phyloP scores from a whole-genome alignment of 2,113 vertebrate species.

The Mesitornis unicolor region DNA sequence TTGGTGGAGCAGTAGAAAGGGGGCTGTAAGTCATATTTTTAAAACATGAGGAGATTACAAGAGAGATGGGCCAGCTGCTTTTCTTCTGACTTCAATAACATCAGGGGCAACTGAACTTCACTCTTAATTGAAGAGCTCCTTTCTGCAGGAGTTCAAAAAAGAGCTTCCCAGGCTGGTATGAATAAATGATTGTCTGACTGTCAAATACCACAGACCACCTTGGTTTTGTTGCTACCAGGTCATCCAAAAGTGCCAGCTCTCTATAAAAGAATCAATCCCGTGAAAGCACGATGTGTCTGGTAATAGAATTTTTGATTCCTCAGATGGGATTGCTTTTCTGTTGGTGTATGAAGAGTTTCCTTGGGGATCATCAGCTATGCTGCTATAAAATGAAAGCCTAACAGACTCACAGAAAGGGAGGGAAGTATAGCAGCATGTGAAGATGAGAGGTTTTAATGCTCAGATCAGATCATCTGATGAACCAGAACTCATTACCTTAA shows the following conservation, averaged over 20 bases:
- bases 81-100: not conserved
- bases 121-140: constrained; percentile 18
- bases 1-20: not conserved
- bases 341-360: not conserved
- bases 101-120: not conserved
- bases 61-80: not conserved
- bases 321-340: not conserved
- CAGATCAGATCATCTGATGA: not conserved
- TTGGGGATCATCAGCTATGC: not conserved
- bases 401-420: not conserved
- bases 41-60: not conserved
- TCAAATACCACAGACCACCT: constrained; percentile 9
- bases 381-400: not conserved
- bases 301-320: constrained; percentile 18
- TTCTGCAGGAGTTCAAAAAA: not conserved
- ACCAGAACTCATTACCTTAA: not conserved
- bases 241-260: constrained; percentile 14
- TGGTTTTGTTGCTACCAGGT: constrained; percentile 30
- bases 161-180: constrained; percentile 7
- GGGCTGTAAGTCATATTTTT: not conserved
- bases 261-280: constrained; percentile 25
- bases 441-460: not conserved
- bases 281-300: not conserved
- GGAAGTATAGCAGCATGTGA: not conserved
- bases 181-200: constrained; percentile 53